Percentiles rank a stretch among this genome's conserved stretches.
Evolutionary conservation across 2,113 vertebrate species (phyloP).

Genomic region (Lanius ludovicianus): DNA sequence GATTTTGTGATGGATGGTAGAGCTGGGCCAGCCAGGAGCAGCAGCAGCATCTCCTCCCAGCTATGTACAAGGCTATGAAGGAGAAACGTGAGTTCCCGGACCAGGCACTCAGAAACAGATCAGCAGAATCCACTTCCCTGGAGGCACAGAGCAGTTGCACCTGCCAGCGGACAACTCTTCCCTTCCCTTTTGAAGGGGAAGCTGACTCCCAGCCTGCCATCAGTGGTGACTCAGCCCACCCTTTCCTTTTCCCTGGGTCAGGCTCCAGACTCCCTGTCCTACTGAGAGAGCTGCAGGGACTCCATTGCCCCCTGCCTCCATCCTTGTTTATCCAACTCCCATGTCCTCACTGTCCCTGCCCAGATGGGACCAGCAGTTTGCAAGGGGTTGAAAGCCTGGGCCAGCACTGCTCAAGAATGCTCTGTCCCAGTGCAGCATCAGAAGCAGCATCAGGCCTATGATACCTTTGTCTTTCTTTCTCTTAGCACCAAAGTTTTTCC

Average conservation of each 20-base stretch:
- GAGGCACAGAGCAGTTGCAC: not conserved
- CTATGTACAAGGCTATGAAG: not conserved
- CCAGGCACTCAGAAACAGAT: not conserved
- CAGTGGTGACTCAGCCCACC: not conserved
- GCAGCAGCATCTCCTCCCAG: not conserved
- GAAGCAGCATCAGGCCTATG: not conserved
- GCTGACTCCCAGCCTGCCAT: not conserved
- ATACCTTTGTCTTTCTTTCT: not conserved
- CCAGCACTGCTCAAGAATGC: not conserved
- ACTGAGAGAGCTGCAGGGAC: not conserved
- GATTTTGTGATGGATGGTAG: accelerated
- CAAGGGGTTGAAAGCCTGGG: not conserved
- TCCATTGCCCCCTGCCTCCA: not conserved
- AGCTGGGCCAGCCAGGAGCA: not conserved
- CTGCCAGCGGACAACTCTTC: not conserved
- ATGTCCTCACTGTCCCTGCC: not conserved
- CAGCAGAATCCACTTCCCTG: not conserved
- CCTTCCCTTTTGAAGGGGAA: not conserved
- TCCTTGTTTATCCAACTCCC: not conserved
- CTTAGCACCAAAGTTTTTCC: not conserved
- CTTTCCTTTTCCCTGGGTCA: not conserved
- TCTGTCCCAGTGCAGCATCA: not conserved
- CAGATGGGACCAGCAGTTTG: not conserved
- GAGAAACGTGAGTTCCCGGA: not conserved
- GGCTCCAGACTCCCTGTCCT: not conserved